Evolutionary conservation across 2,797 vertebrate genomes (phyloP), one percentile per base, ranked within the genome.

Genomic region (Enteromius unitaeniatus): DNA sequence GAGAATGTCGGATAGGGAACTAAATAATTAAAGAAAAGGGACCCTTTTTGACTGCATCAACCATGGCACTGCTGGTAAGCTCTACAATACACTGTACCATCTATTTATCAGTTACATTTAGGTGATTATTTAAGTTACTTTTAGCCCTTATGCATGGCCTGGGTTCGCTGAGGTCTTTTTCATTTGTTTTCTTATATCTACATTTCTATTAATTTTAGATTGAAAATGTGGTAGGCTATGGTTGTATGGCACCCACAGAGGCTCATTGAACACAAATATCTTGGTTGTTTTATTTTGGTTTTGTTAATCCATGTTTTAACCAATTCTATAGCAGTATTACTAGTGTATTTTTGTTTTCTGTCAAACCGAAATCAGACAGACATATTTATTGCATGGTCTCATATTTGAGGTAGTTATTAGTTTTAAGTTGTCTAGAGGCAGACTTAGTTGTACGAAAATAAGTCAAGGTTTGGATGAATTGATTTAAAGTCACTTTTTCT

Each of bases 1-100:
- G 95, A 95, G 93, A 95, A 92, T 95, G 95, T 95, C 95, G 94
- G 95, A 95, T 96, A 96, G 95, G 95, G 95, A 95, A 93, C 92
- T 96, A 95, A 96, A 95, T 95, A 95, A 96, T 96, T 96, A 95
- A 95, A 95, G 94, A 93, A 95, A 93, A 96, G 95, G 94, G 95
- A 95, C 94, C 94, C 94, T 95, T 95, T 95, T 94, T 95, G 95
- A 95, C 94, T 94, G 94, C 95, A 95, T 93, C 95, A 95, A 93
- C 95, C 94, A 94, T 95, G 95, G 94, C 95, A 95, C 95, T 95
- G 94, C 95, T 96, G 95, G 95, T 96, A 96, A 96, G 95, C 95
- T 95, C 94, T 93, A 94, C 94, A 91, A 94, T 93, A 93, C 94
- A 94, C 94, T 95, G 95, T 95, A 93, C 85, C 93, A 93, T 94